Evolutionary conservation across 2,113 vertebrate species (phyloP).

Genomic region (Onychostruthus taczanowskii): DNA sequence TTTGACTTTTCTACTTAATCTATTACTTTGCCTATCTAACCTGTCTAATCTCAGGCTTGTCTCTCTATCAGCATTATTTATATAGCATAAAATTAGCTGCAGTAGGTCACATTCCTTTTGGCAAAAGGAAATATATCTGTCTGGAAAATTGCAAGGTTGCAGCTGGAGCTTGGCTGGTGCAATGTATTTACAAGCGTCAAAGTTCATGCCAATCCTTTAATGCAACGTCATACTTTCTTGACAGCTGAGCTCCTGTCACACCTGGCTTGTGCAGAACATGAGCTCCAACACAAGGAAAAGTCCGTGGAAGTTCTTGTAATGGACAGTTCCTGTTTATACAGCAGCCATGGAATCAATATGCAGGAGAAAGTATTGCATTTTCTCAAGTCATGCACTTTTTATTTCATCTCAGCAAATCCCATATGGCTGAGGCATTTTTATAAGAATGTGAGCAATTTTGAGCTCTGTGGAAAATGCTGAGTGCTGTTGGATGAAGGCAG

Average conservation of each 20-base stretch:
- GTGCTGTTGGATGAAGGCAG: constrained; percentile 14
- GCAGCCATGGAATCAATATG: not conserved
- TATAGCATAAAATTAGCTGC: not conserved
- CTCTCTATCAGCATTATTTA: constrained; percentile 9
- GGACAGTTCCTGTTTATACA: not conserved
- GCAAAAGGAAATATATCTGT: constrained; percentile 9
- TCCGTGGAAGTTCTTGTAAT: not conserved
- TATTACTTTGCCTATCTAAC: constrained; percentile 20
- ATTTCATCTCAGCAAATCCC: constrained; percentile 51
- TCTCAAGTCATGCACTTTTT: constrained; percentile 38
- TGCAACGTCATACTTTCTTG: not conserved
- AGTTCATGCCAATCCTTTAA: not conserved
- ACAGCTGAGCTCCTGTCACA: not conserved
- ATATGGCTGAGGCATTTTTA: constrained; percentile 17
- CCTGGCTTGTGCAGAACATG: not conserved
- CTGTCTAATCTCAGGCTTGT: constrained; percentile 8
- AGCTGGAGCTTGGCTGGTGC: constrained; percentile 5
- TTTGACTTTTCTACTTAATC: not conserved
- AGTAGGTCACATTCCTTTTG: not conserved
- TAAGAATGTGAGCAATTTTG: constrained; percentile 46
- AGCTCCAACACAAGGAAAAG: not conserved
- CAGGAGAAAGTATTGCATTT: constrained; percentile 13
- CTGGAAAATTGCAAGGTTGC: constrained; percentile 16
- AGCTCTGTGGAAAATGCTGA: constrained; percentile 51
- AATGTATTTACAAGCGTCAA: not conserved